A percentile compares a stretch with the other conserved stretches of the same genome.
Conservation (phyloP, 2,888 invertebrate genomes). For the Ectemnius lituratus region DNA sequence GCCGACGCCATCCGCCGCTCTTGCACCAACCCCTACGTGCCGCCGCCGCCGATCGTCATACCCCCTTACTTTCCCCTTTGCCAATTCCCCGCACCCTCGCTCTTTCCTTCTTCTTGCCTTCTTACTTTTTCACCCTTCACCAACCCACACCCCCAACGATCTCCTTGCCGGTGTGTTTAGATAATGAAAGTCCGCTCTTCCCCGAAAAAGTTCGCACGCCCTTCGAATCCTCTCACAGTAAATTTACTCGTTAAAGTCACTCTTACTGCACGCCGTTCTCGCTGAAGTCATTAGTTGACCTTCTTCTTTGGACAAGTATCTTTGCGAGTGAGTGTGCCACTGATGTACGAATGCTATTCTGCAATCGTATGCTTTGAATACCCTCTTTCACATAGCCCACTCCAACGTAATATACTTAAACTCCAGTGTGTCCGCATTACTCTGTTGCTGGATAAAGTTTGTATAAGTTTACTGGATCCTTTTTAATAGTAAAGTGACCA, state of each 20-base stretch:
- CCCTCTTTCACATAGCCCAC: too few species aligned
- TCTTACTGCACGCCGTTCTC: conserved; percentile 10
- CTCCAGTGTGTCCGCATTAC: too few species aligned
- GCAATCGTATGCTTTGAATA: too few species aligned
- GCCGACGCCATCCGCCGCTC: conserved; percentile 58
- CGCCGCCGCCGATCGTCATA: not conserved
- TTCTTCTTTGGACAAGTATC: not conserved
- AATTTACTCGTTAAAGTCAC: conserved; percentile 53
- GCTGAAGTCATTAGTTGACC: not conserved
- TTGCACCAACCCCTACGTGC: conserved; percentile 34
- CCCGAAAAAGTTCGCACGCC: conserved; percentile 36
- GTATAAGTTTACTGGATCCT: too few species aligned
- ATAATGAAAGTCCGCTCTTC: conserved; percentile 50
- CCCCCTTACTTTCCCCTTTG: conserved; percentile 11
- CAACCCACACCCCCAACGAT: not conserved
- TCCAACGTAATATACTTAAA: too few species aligned
- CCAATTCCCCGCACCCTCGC: conserved; percentile 12
- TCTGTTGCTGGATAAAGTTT: too few species aligned
- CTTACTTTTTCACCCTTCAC: not conserved
- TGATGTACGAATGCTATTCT: too few species aligned
- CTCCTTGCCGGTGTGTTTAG: conserved; percentile 44
- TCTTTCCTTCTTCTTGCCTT: conserved; percentile 15
- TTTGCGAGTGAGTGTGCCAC: too few species aligned
- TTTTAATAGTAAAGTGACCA: too few species aligned
- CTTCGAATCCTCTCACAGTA: conserved; percentile 13